Evolutionary conservation across 2,888 invertebrate species (phyloP), one percentile per base, ranked within the genome.

Genomic region (Eilema sororculum): DNA sequence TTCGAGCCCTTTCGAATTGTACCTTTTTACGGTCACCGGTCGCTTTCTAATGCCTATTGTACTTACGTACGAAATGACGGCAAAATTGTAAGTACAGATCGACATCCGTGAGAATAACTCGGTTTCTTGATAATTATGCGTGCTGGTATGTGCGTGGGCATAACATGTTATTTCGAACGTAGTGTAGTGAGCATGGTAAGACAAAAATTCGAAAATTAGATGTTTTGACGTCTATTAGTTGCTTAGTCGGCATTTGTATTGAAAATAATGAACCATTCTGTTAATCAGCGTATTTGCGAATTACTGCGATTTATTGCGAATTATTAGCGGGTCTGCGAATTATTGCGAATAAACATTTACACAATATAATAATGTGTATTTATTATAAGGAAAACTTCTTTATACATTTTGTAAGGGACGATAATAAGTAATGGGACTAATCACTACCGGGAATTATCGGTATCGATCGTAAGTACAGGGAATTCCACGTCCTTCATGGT

Each of bases 31-130:
- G 93, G 94, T 91, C 91, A 90, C 89, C 85, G 86, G 88, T 82
- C 87, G 93, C 95, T 95, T 95, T 95, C 95, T 95, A 95, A 94
- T 93, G 89, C 85, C 88, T 88, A 94, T 94, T 94, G 95, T 94
- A n/a, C n/a, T n/a, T n/a, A 89, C 89, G 89, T 87, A 87, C 84
- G 80, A 84, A 87, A 85, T 87, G 88, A 89, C 90, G 85, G 86
- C 86, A 83, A 87, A 87, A 88, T 87, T 86, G 85, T 89, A 85
- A 87, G 87, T 86, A 87, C 85, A 84, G 86, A 90, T 90, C 89
- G 87, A 88, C 90, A 91, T 91, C 90, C 94, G 93, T 94, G 94
- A 93, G 94, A 94, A 93, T 83, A 80, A 77, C 79, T 83, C 77
- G 37, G 68, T 79, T 84, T 78, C 84, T 81, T 78, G 79, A 83